Evolutionary conservation across 2,113 vertebrate genomes (phyloP).

Genomic region (Onychostruthus taczanowskii): DNA sequence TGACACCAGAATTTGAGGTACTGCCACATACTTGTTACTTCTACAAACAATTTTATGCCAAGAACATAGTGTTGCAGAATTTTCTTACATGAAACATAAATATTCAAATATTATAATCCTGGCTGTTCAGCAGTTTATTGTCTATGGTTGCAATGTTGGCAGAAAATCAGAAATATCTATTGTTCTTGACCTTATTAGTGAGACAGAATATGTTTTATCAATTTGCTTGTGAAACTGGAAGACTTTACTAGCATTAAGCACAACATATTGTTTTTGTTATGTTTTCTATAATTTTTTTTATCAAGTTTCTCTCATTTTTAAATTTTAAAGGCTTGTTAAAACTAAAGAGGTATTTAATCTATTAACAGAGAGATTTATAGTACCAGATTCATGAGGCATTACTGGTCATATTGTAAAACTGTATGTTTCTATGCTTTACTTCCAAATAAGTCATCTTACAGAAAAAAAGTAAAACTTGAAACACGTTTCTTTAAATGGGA

Average conservation of each 20-base stretch:
- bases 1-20: background rate
- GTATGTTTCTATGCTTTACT: background rate
- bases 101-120: background rate
- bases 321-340: background rate
- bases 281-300: background rate
- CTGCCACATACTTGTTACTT: background rate
- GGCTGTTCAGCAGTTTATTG: background rate
- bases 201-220: background rate
- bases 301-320: background rate
- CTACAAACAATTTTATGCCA: background rate
- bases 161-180: background rate
- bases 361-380: background rate
- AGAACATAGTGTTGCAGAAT: background rate
- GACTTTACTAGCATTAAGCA: background rate
- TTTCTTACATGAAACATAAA: background rate
- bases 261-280: background rate
- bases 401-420: background rate
- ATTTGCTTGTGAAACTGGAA: background rate
- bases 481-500: background rate
- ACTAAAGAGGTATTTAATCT: background rate
- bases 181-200: background rate
- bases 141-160: background rate
- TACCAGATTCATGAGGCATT: background rate
- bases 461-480: background rate
- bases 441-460: background rate